Conservation (phyloP, 2,797 vertebrate species). For the Halcyon chelicuti region DNA sequence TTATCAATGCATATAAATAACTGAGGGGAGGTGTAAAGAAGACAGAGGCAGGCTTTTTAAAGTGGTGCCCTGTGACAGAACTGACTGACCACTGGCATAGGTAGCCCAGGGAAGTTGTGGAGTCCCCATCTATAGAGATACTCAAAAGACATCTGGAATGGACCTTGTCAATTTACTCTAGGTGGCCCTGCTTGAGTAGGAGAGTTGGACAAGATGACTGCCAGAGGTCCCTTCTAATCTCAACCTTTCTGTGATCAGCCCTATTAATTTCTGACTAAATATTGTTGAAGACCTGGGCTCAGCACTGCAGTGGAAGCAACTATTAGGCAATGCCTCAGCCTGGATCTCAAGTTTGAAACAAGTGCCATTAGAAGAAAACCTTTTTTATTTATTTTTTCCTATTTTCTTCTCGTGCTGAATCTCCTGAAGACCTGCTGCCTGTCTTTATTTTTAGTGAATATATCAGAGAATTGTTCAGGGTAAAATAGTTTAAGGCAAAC, state of each 20-base stretch:
- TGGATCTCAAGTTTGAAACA: neutral
- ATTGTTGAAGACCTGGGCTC: neutral
- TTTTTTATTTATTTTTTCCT: neutral
- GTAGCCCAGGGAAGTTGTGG: neutral
- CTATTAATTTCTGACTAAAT: neutral
- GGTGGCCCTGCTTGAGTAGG: neutral
- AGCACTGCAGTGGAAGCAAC: neutral
- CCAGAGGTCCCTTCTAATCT: neutral
- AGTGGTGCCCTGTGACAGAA: neutral
- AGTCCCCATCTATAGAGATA: neutral
- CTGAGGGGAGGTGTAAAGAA: neutral
- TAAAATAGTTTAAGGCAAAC: neutral
- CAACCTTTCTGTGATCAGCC: neutral
- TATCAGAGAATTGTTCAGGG: neutral
- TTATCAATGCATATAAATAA: neutral
- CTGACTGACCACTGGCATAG: neutral
- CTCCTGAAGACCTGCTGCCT: neutral
- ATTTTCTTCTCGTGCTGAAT: neutral
- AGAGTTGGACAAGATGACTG: neutral
- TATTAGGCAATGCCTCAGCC: neutral
- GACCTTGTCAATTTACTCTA: neutral
- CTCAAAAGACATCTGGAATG: neutral
- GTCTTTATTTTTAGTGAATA: neutral
- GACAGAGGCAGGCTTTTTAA: neutral
- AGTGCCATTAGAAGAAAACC: neutral